Percentiles rank a stretch among this genome's conserved stretches.
Conservation (phyloP, 2,113 vertebrate species). For the Condylura cristata region DNA sequence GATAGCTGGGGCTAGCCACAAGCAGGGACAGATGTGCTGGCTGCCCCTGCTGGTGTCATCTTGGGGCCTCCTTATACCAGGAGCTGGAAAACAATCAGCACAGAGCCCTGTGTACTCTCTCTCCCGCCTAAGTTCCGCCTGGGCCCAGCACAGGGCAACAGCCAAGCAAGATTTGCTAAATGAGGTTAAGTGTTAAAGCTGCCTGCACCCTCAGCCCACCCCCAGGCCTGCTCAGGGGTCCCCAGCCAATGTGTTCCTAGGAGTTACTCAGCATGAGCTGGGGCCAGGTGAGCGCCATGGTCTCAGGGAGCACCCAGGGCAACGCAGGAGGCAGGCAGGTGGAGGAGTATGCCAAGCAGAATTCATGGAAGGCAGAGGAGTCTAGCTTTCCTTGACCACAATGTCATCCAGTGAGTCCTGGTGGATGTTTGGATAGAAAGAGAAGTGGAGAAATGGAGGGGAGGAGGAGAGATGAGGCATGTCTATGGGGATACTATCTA, state of each 20-base stretch:
- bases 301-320: background rate
- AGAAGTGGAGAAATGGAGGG: background rate
- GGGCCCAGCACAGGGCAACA: background rate
- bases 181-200: background rate
- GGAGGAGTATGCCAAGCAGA: background rate
- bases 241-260: background rate
- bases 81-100: background rate
- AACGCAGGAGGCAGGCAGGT: background rate
- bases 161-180: background rate
- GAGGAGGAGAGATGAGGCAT: background rate
- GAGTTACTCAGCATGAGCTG: background rate
- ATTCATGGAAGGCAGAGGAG: background rate
- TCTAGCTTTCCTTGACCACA: background rate
- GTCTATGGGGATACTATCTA: accelerated
- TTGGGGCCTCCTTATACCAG: background rate
- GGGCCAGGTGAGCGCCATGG: background rate
- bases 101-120: background rate
- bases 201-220: background rate
- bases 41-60: background rate
- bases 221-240: background rate
- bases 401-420: background rate
- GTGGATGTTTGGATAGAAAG: background rate
- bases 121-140: background rate
- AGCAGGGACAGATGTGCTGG: background rate
- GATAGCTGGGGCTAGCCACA: background rate